phyloP scores from a whole-genome alignment of 1,140 invertebrate species.

The Macrocentrus cingulum region DNA sequence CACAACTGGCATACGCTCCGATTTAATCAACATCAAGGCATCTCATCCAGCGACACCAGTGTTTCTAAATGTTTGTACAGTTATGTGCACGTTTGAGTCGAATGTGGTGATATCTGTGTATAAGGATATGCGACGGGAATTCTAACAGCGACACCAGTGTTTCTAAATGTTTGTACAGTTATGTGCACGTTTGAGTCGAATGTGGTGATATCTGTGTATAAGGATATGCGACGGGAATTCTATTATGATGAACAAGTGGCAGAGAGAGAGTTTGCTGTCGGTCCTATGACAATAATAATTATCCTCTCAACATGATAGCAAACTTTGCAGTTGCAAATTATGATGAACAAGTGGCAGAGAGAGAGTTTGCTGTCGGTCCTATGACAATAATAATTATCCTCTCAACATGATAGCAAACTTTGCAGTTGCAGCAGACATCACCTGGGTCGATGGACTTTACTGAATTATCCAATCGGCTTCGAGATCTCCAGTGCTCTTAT shows the following conservation, averaged over 20 bases:
- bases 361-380: background rate
- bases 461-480: slow-evolving; percentile 3
- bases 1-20: too few relatives aligned
- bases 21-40: too few relatives aligned
- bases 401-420: background rate
- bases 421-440: background rate
- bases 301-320: background rate
- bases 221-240: background rate
- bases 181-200: too few relatives aligned
- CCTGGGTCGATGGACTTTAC: background rate
- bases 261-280: background rate
- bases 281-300: slow-evolving; percentile 9
- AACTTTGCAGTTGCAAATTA: background rate
- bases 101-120: background rate
- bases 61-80: too few relatives aligned
- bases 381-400: slow-evolving; percentile 14
- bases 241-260: background rate
- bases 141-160: too few relatives aligned
- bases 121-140: background rate
- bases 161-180: too few relatives aligned
- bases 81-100: too few relatives aligned
- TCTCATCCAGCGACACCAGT: too few relatives aligned
- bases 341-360: background rate
- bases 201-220: background rate
- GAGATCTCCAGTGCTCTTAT: too few relatives aligned